phyloP scores from a whole-genome alignment of 2,888 invertebrate genomes.

The Athalia rosae region DNA sequence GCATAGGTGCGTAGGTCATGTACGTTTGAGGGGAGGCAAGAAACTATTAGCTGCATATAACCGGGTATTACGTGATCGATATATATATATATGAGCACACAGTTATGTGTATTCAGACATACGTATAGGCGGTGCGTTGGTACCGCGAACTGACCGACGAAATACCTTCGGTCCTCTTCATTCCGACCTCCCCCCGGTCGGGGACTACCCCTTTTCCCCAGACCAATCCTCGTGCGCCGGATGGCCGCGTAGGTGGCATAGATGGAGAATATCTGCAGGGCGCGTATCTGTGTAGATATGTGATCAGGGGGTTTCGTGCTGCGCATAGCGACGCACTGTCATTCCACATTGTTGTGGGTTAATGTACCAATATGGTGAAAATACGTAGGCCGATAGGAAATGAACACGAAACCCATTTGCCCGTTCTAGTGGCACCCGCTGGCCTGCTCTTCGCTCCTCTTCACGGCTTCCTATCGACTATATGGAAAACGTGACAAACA shows the following conservation, averaged over 20 bases:
- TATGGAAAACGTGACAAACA: no score
- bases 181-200: conserved; percentile 14
- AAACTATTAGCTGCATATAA: no score
- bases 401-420: conserved; percentile 42
- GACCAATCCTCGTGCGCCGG: no score
- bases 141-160: background rate
- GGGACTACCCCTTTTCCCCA: no score
- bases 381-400: conserved; percentile 39
- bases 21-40: no score
- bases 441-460: conserved; percentile 2
- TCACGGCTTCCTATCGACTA: conserved; percentile 13
- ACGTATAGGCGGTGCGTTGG: background rate
- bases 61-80: no score
- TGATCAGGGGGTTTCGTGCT: conserved; percentile 44
- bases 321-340: conserved; percentile 54
- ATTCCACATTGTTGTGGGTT: conserved; percentile 57
- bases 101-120: conserved; percentile 20
- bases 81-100: background rate
- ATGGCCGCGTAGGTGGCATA: background rate
- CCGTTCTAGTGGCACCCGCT: background rate
- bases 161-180: conserved; percentile 33
- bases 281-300: conserved; percentile 31
- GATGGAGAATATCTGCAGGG: background rate
- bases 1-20: no score
- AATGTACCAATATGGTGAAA: conserved; percentile 45